phyloP scores from a whole-genome alignment of 2,797 vertebrate species.

The Sebastes elongatus region DNA sequence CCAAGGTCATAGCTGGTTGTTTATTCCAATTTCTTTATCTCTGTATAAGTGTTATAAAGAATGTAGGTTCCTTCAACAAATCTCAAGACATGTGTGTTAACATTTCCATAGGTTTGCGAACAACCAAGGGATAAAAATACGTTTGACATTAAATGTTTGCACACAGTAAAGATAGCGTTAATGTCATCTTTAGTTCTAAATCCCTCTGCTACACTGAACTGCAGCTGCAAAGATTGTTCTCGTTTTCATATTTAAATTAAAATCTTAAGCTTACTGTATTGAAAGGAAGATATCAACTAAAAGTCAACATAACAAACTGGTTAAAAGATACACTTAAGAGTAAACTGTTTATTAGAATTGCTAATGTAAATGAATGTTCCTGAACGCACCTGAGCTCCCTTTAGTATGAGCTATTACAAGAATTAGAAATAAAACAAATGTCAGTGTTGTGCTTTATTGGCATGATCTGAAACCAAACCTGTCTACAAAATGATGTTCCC shows the following conservation, averaged over 20 bases:
- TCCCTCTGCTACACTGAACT: neutral
- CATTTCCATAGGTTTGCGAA: neutral
- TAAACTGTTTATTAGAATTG: neutral
- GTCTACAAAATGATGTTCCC: no score
- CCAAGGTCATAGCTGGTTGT: constrained; percentile 56
- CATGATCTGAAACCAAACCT: neutral
- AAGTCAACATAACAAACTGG: neutral
- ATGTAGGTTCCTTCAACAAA: constrained; percentile 1
- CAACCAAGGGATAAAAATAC: neutral
- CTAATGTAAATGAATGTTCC: neutral
- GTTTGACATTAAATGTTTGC: neutral
- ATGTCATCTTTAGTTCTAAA: neutral
- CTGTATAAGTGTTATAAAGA: neutral
- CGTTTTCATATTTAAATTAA: neutral
- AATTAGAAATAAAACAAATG: neutral
- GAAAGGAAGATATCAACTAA: neutral
- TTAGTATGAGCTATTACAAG: neutral
- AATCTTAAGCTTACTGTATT: neutral
- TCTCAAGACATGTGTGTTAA: neutral
- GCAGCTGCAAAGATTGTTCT: neutral
- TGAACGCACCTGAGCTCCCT: neutral
- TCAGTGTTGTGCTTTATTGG: neutral
- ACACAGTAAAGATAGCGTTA: neutral
- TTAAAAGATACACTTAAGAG: neutral
- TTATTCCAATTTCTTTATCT: constrained; percentile 38